Evolutionary conservation across 1,140 invertebrate genomes (phyloP).

Genomic region (Conus betulinus): DNA sequence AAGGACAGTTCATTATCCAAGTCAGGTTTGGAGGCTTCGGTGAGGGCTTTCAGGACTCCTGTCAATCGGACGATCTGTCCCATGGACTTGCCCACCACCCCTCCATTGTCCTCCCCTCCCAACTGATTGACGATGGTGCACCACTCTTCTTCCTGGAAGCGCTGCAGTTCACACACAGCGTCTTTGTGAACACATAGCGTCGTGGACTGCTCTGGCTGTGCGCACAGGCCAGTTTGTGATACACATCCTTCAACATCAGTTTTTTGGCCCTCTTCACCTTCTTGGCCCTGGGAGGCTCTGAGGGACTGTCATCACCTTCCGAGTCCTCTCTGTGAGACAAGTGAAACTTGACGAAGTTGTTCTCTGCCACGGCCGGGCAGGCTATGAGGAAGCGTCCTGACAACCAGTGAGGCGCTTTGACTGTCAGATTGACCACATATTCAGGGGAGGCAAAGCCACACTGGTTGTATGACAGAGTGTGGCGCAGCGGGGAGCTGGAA

Average conservation of each 20-base stretch:
- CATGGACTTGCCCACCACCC: conserved; percentile 51
- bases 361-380: conserved; percentile 42
- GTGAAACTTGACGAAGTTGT: background rate
- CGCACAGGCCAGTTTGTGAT: background rate
- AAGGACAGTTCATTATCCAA: background rate
- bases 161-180: conserved; percentile 47
- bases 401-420: conserved; percentile 45
- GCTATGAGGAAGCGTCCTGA: conserved; percentile 47
- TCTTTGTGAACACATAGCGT: conserved; percentile 47
- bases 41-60: conserved; percentile 51
- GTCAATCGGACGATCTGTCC: conserved; percentile 53
- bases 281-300: background rate
- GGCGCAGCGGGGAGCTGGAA: background rate
- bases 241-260: conserved; percentile 19
- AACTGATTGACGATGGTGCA: conserved; percentile 50
- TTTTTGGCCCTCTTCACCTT: background rate
- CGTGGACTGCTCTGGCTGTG: background rate
- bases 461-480: conserved; percentile 14
- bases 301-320: background rate
- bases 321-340: background rate
- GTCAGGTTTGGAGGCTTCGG: conserved; percentile 35
- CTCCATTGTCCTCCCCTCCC: conserved; percentile 47
- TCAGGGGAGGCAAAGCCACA: conserved; percentile 48
- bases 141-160: conserved; percentile 55
- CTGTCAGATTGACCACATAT: conserved; percentile 46